phyloP scores from a whole-genome alignment of 2,113 vertebrate species.

The Nannospalax galili region DNA sequence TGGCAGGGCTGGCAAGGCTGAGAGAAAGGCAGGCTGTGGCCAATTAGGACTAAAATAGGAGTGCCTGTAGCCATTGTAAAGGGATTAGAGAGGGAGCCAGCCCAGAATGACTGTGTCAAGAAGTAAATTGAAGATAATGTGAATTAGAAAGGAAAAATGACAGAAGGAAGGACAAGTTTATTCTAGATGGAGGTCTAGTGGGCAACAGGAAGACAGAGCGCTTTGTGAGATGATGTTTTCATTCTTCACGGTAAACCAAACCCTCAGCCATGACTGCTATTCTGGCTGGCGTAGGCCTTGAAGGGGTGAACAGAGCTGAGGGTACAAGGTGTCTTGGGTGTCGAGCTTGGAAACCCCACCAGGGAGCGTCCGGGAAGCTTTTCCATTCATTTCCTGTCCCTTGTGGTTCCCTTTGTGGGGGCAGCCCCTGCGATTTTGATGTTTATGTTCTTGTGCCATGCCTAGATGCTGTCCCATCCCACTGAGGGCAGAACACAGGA shows the following conservation, averaged over 20 bases:
- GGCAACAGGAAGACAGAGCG: slow-evolving; percentile 77
- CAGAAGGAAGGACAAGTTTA: slow-evolving; percentile 80
- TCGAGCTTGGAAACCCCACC: not conserved
- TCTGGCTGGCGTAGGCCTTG: not conserved
- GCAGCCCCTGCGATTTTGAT: not conserved
- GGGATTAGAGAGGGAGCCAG: slow-evolving; percentile 78
- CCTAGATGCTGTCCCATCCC: not conserved
- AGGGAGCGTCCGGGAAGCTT: not conserved
- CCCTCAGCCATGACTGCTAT: not conserved
- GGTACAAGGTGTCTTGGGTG: not conserved
- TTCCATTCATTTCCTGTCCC: not conserved
- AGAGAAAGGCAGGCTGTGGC: not conserved
- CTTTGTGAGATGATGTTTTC: slow-evolving; percentile 80
- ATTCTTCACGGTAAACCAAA: slow-evolving; percentile 78
- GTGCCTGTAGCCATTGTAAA: slow-evolving; percentile 65
- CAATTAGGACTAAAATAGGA: slow-evolving; percentile 76
- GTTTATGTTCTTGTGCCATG: not conserved
- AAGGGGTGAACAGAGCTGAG: not conserved
- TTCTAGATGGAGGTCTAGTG: slow-evolving; percentile 74
- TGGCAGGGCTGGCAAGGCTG: not conserved
- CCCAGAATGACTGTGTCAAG: slow-evolving; percentile 82
- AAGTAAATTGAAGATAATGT: slow-evolving; percentile 83
- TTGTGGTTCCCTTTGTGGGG: not conserved
- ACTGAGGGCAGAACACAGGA: not conserved
- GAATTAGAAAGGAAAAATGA: slow-evolving; percentile 83